These are phyloP conservation scores for Dione juno DNA, from an alignment of 2,888 invertebrate genomes.

Conservation along the genomic window DNA sequence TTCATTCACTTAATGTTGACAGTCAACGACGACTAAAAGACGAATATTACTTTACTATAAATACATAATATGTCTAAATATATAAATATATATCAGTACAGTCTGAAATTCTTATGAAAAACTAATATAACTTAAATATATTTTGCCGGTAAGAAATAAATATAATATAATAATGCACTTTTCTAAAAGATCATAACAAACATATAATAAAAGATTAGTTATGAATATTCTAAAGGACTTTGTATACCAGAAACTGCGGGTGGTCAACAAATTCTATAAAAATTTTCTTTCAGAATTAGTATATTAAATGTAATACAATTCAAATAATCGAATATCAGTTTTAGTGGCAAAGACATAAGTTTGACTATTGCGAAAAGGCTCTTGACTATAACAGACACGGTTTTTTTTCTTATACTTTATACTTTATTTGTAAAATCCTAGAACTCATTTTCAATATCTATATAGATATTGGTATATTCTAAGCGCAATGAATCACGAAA, in stretches of 20 bases:
- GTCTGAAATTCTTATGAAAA: no score
- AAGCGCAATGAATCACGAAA: conserved; percentile 63
- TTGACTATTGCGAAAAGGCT: conserved; percentile 22
- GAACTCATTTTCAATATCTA: conserved; percentile 38
- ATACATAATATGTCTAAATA: no score
- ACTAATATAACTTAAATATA: no score
- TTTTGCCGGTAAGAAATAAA: no score
- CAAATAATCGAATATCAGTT: conserved; percentile 31
- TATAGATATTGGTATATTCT: conserved; percentile 41
- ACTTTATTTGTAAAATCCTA: conserved; percentile 35
- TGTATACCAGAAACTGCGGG: conserved; percentile 79
- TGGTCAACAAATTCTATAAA: conserved; percentile 76
- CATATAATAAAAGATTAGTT: conserved; percentile 61
- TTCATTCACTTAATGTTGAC: no score
- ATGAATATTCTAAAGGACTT: conserved; percentile 58
- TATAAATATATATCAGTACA: no score
- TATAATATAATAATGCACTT: no score
- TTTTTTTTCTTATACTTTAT: conserved; percentile 25
- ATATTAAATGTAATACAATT: conserved; percentile 35
- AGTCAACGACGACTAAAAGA: no score
- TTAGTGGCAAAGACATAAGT: not conserved
- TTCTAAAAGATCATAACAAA: conserved; percentile 47
- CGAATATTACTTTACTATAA: no score
- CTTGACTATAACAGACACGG: not conserved
- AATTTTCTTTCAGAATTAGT: conserved; percentile 49